A percentile compares a stretch with the other conserved stretches of the same genome.
Evolutionary conservation across 2,888 invertebrate species (phyloP).

Genomic region (Carterocephalus palaemon): DNA sequence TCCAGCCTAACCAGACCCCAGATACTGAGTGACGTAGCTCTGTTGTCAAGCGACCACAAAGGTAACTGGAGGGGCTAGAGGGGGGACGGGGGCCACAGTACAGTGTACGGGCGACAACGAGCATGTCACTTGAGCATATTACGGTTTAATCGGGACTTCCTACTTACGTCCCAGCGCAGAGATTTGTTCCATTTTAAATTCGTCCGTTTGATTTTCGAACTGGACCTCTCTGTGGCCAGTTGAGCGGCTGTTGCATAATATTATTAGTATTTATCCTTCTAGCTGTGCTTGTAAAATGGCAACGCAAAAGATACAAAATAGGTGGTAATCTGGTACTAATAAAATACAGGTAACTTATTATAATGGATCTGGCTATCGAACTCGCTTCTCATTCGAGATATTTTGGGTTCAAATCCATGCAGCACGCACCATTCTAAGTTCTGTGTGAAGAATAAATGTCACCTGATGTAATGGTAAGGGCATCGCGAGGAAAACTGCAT

Average conservation of each 20-base stretch:
- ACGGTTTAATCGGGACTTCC: conserved; percentile 74
- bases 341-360: too few species aligned
- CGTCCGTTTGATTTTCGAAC: conserved; percentile 35
- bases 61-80: conserved; percentile 30
- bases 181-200: conserved; percentile 72
- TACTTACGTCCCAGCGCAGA: conserved; percentile 63
- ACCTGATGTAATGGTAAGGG: too few species aligned
- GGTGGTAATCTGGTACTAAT: too few species aligned
- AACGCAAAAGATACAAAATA: too few species aligned
- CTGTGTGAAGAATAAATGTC: too few species aligned
- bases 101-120: conserved; percentile 49
- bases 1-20: conserved; percentile 24
- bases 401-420: too few species aligned
- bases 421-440: too few species aligned
- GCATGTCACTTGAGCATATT: conserved; percentile 74
- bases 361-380: too few species aligned
- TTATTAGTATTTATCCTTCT: conserved; percentile 9
- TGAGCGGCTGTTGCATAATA: conserved; percentile 1
- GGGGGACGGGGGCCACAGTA: conserved; percentile 42
- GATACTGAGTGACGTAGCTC: conserved; percentile 13
- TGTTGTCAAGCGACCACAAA: conserved; percentile 21
- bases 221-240: conserved; percentile 24
- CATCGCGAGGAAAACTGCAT: too few species aligned
- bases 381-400: too few species aligned
- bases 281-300: too few species aligned